Conservation (phyloP, 2,888 invertebrate genomes). For the Schrankia costaestrigalis region DNA sequence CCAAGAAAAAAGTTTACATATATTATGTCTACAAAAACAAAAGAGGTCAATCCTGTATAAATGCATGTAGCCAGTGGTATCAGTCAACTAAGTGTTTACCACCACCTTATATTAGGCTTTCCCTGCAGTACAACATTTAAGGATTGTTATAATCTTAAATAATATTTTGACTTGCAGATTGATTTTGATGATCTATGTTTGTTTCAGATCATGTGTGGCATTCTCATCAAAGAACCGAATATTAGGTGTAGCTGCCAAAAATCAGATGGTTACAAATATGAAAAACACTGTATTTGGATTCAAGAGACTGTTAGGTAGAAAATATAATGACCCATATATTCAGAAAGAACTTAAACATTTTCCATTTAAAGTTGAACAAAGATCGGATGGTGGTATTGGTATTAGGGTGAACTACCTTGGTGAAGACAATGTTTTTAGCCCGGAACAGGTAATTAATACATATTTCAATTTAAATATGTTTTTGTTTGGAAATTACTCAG, state of each 20-base stretch:
- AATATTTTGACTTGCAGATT: no score
- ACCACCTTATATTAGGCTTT: no score
- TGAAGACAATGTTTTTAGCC: slow-evolving; percentile 91
- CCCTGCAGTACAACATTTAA: no score
- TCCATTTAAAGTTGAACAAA: slow-evolving; percentile 89
- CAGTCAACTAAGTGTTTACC: no score
- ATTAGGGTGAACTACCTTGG: slow-evolving; percentile 94
- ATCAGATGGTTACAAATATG: slow-evolving; percentile 97
- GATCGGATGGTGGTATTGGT: slow-evolving; percentile 90
- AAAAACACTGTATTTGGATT: slow-evolving; percentile 97
- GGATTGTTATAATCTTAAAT: no score
- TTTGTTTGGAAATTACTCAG: neutral
- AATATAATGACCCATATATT: slow-evolving; percentile 92
- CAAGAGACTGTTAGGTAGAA: slow-evolving; percentile 95
- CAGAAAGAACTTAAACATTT: slow-evolving; percentile 90
- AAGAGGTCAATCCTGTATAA: no score
- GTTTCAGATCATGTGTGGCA: slow-evolving; percentile 94
- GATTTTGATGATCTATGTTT: no score
- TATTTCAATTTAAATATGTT: neutral
- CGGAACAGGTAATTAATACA: slow-evolving; percentile 86
- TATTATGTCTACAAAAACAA: no score
- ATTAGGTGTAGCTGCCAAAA: slow-evolving; percentile 97
- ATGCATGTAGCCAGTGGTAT: no score
- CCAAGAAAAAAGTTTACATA: no score
- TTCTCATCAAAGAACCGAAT: slow-evolving; percentile 95